Base-by-base conservation (phyloP, 2,113 vertebrate genomes). In the Callipepla californica region DNA sequence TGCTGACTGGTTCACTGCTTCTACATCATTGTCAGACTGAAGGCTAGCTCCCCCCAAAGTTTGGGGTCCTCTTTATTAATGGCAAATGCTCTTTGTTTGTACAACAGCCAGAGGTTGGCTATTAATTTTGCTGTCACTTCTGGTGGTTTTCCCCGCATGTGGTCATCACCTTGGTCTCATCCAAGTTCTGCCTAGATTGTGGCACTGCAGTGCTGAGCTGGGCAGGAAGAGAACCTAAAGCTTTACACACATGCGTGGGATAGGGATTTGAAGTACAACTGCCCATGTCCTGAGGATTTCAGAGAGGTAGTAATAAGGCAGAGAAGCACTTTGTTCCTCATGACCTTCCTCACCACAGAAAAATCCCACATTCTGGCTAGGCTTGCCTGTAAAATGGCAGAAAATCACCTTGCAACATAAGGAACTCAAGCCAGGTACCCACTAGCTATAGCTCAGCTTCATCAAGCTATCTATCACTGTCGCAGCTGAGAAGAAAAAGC, bases 331-430 rank as follows among this genome's bases (percentile, higher is more conserved):
- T 70, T 75, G 47, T 87, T 63, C 72, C 38, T 85, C 15, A 1
- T 80, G 79, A 91, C 87, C 75, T 93, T 89, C 51, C 81, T 92
- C 47, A 14, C 5, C 55, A 19, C 3, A 61, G 87, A 72, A 92
- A 79, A 94, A 87, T 32, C 38, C 62, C 85, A 80, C 48, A 48
- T 83, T 83, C 87, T 92, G 68, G 61, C 80, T 74, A 85, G 72
- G n/a, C 81, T 91, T 92, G 76, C 82, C 73, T 67, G 57, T 68
- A 48, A 75, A 90, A 94, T 87, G 92, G 89, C 93, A 94, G 82
- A 80, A 80, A 94, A 94, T 96, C 91, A 94, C 95, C 87, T 96
- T 91, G 82, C 93, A 88, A 84, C 89, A 68, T 87, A 92, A 94
- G 94, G 91, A 89, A 90, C 79, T 95, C 47, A 51, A 80, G 92